Percentiles rank a stretch among this genome's conserved stretches.
Evolutionary conservation across 2,888 invertebrate genomes (phyloP).

Genomic region (Deroplatys truncata): DNA sequence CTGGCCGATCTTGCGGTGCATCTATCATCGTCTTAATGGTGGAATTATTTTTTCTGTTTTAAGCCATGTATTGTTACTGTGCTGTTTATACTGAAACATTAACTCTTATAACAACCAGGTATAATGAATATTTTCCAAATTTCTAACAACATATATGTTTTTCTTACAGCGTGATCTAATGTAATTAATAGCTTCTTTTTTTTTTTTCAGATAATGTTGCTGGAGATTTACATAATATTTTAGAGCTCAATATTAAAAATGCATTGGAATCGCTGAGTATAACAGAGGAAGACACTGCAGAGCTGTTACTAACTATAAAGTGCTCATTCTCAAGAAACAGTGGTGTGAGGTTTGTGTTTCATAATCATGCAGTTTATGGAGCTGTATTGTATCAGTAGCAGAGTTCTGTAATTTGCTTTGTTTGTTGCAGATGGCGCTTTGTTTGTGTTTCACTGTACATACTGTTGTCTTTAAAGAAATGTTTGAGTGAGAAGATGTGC

Average conservation of each 20-base stretch:
- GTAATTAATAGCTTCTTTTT: not conserved
- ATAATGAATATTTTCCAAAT: too few relatives aligned
- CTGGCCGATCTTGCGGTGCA: too few relatives aligned
- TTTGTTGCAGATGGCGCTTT: conserved; percentile 31
- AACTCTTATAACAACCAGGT: too few relatives aligned
- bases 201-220: conserved; percentile 24
- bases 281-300: conserved; percentile 18
- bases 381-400: not conserved
- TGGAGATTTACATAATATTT: conserved; percentile 28
- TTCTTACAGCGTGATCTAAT: too few relatives aligned
- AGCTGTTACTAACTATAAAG: conserved; percentile 20
- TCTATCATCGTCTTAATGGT: too few relatives aligned
- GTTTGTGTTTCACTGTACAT: conserved; percentile 31
- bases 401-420: not conserved
- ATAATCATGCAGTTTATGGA: not conserved
- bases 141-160: too few relatives aligned
- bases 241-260: conserved; percentile 27
- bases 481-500: conserved; percentile 8
- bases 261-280: conserved; percentile 26
- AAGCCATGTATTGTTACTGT: too few relatives aligned
- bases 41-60: too few relatives aligned
- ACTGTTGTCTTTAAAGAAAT: conserved; percentile 29
- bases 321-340: conserved; percentile 22
- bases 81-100: too few relatives aligned
- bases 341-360: conserved; percentile 28